These are phyloP conservation scores for Pediacus dermestoides DNA, from an alignment of 2,888 invertebrate genomes.

Conservation along the genomic window DNA sequence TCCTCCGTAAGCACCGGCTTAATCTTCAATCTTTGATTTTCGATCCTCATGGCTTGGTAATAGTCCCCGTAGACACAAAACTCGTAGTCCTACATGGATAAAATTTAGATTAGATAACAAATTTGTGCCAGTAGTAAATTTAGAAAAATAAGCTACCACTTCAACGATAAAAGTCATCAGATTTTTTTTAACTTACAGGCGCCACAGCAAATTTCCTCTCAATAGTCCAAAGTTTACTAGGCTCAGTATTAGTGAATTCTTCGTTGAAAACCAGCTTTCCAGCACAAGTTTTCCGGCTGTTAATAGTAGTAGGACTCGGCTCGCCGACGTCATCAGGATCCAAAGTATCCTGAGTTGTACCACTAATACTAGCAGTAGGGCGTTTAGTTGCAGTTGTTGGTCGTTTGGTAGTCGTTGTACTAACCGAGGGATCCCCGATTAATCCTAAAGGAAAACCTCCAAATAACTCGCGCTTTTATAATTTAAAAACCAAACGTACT, in stretches of 20 bases:
- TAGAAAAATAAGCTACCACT: constrained; percentile 32
- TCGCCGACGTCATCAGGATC: constrained; percentile 12
- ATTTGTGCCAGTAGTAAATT: background rate
- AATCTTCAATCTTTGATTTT: constrained; percentile 57
- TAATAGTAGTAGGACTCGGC: constrained; percentile 24
- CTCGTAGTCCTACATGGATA: constrained; percentile 61
- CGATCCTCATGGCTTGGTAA: constrained; percentile 53
- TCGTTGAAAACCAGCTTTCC: constrained; percentile 58
- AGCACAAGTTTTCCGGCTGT: constrained; percentile 46
- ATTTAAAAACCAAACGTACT: too few species aligned
- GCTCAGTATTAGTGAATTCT: constrained; percentile 49
- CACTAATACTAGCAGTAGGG: constrained; percentile 5
- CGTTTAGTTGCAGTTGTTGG: constrained; percentile 12
- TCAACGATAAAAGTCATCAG: constrained; percentile 28
- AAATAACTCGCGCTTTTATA: too few species aligned
- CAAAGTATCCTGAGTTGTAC: constrained; percentile 7
- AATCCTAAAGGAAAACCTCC: too few species aligned
- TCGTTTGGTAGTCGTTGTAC: constrained; percentile 10
- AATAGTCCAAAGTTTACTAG: constrained; percentile 41
- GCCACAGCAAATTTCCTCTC: constrained; percentile 54
- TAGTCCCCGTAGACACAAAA: constrained; percentile 65
- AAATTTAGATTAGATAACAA: background rate
- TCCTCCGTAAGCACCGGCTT: constrained; percentile 58
- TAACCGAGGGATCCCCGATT: too few species aligned
- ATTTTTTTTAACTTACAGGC: constrained; percentile 57